Conservation (phyloP, 2,888 invertebrate genomes). For the Patella pellucida region DNA sequence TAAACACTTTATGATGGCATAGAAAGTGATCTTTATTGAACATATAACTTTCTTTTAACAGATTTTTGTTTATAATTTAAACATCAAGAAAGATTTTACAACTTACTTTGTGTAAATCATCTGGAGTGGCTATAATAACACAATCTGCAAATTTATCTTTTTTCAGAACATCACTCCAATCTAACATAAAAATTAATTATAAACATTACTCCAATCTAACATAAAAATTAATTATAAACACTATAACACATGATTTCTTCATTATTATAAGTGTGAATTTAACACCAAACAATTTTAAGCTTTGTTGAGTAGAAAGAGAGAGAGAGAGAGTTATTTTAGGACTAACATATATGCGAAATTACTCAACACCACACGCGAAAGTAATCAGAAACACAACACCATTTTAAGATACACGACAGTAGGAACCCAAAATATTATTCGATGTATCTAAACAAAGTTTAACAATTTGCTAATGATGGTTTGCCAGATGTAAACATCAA, state of each 20-base stretch:
- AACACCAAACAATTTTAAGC: too few relatives aligned
- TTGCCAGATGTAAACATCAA: too few relatives aligned
- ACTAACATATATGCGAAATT: too few relatives aligned
- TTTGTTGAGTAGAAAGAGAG: too few relatives aligned
- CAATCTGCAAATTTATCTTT: slow-evolving; percentile 68
- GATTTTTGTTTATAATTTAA: not conserved
- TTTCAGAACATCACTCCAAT: slow-evolving; percentile 59
- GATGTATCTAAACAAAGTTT: too few relatives aligned
- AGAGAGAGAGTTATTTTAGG: too few relatives aligned
- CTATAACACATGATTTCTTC: not conserved
- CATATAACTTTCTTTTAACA: not conserved
- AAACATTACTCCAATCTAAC: slow-evolving; percentile 55
- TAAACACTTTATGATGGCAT: too few relatives aligned
- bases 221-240: not conserved
- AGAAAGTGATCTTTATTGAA: not conserved
- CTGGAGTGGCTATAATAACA: slow-evolving; percentile 69
- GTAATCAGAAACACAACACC: too few relatives aligned
- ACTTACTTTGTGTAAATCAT: slow-evolving; percentile 64
- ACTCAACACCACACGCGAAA: too few relatives aligned
- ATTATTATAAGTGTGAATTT: not conserved
- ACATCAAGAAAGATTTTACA: not conserved
- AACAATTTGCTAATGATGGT: too few relatives aligned
- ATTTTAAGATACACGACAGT: too few relatives aligned
- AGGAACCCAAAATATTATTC: too few relatives aligned
- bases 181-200: slow-evolving; percentile 33